Evolutionary conservation across 2,888 invertebrate species (phyloP), one percentile per base, ranked within the genome.

Genomic region (Tetrapedia diversipes): DNA sequence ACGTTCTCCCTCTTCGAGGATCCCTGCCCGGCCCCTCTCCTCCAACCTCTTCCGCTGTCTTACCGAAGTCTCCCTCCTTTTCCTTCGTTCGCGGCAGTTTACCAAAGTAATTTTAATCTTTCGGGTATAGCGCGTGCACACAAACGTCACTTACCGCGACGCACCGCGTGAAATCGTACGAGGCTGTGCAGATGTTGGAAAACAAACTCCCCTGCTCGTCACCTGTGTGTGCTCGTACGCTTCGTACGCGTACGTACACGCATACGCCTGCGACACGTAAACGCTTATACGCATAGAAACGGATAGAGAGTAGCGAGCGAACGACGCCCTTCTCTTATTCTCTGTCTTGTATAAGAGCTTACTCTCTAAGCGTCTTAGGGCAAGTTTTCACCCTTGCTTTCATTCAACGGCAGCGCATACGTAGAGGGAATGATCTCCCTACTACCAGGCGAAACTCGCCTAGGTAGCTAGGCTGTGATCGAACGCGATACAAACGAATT

Each of bases 101-200:
- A 88, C 89, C 85, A 84, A 91, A 91, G 90, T 91, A 91, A 92
- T 91, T 92, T 91, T 90, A 91, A 91, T 92, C 91, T 90, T 87
- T 75, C 80, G 83, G 85, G 83, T 74, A 76, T 67, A 60, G 63
- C 60, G 79, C 69, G 71, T 71, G 69, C 77, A 66, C 76, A 77
- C 76, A 74, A 64, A 69, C 59, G 74, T 64, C 77, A 60, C 57
- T 70, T 69, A 61, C 56, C 69, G 71, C 63, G 49, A 54, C 64
- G 60, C 61, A 32, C 59, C 4, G 56, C 43, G 64, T 61, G 56
- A 41, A 34, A 54, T 65, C 41, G 60, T 39, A 49, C 41, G 53
- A 41, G 56, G 56, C 64, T 56, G 11, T 59, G 71, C 63, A 54
- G 53, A 75, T 66, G 66, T 64, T 73, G 74, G 65, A 74, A 75